Percentiles rank a stretch among this genome's conserved stretches.
Evolutionary conservation across 1,140 invertebrate genomes (phyloP).

Genomic region (Eupristina koningsbergeri): DNA sequence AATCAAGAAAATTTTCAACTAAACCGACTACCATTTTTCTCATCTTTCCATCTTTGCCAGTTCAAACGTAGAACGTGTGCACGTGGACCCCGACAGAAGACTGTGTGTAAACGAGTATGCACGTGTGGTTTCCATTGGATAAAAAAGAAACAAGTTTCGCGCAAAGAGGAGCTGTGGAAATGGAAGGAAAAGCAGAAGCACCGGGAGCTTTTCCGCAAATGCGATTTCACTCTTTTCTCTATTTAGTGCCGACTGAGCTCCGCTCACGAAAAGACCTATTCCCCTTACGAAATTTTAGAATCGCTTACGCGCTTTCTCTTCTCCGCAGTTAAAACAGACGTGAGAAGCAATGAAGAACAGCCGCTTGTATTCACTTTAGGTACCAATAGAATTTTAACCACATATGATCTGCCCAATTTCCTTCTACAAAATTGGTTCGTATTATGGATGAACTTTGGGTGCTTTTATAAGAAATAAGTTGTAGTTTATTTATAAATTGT

Average conservation of each 20-base stretch:
- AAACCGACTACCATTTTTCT: not conserved
- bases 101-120: not conserved
- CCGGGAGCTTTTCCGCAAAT: slow-evolving; percentile 32
- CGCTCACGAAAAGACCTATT: slow-evolving; percentile 31
- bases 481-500: too few relatives aligned
- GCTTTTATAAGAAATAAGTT: too few relatives aligned
- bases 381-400: too few relatives aligned
- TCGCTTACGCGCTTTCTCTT: not conserved
- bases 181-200: not conserved
- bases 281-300: slow-evolving; percentile 14
- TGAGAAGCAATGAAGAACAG: not conserved
- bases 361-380: not conserved
- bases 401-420: too few relatives aligned
- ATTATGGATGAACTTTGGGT: too few relatives aligned
- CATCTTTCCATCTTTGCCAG: not conserved
- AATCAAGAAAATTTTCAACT: not conserved
- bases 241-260: slow-evolving; percentile 32
- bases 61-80: not conserved
- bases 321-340: not conserved
- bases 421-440: too few relatives aligned
- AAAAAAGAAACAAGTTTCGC: slow-evolving; percentile 51
- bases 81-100: not conserved
- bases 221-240: slow-evolving; percentile 28
- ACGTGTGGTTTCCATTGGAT: not conserved
- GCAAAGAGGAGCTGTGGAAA: not conserved